Percentiles rank a stretch among this genome's conserved stretches.
phyloP scores from a whole-genome alignment of 2,797 vertebrate genomes.

The Oceanodroma leucorhoa region DNA sequence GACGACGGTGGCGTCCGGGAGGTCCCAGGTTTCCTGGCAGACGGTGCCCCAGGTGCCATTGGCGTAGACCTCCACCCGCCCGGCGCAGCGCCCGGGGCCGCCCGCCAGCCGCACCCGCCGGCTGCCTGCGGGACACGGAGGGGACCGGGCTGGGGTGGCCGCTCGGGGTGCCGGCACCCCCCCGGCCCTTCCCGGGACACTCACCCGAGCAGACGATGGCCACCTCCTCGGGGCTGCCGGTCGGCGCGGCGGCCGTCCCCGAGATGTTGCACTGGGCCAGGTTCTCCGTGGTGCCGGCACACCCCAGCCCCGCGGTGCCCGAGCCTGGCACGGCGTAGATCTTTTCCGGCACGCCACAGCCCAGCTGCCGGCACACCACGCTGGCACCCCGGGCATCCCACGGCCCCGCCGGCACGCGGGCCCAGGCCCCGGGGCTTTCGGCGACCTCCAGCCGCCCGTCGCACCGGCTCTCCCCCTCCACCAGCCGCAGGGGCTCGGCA shows the following conservation, averaged over 20 bases:
- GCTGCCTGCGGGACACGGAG: conserved; percentile 4
- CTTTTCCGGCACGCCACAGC: neutral
- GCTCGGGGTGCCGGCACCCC: neutral
- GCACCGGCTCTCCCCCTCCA: neutral
- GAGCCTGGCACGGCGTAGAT: neutral
- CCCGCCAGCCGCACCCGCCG: conserved; percentile 40
- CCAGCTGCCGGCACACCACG: neutral
- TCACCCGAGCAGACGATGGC: neutral
- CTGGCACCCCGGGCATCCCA: neutral
- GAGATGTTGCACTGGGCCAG: neutral
- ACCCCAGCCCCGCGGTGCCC: rapidly evolving
- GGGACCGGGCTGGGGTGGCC: neutral
- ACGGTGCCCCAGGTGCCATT: conserved; percentile 42
- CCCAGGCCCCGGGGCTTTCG: neutral
- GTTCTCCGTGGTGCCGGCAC: neutral
- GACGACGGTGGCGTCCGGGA: neutral
- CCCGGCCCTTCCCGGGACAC: neutral
- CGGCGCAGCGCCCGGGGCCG: conserved; percentile 32
- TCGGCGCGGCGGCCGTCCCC: rapidly evolving
- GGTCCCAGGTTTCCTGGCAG: conserved; percentile 66
- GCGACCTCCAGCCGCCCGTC: neutral
- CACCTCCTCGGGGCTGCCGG: neutral
- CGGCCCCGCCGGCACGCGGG: neutral
- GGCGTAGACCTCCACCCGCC: conserved; percentile 48
- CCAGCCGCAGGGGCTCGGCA: neutral